These are phyloP conservation scores for Odocoileus virginianus DNA, from an alignment of 2,113 vertebrate genomes.

Conservation along the genomic window DNA sequence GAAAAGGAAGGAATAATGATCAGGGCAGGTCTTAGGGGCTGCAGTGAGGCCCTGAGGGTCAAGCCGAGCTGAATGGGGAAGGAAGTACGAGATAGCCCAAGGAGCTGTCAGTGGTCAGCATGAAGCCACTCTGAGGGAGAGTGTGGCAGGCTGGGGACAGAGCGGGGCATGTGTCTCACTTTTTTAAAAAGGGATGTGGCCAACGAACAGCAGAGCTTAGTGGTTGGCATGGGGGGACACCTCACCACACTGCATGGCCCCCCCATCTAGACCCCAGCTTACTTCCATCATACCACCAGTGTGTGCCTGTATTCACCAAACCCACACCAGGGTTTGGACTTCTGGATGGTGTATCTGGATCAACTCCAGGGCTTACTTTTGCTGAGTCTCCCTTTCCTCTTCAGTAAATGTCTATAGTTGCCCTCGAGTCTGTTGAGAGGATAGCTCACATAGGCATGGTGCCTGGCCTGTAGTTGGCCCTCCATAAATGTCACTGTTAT, in stretches of 20 bases:
- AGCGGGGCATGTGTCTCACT: not conserved
- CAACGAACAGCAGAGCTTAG: not conserved
- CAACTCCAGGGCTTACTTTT: not conserved
- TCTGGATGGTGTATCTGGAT: not conserved
- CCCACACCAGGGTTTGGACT: not conserved
- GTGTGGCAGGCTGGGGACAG: not conserved
- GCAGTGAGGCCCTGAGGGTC: not conserved
- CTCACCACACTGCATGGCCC: not conserved
- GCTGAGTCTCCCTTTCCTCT: not conserved
- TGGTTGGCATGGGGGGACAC: not conserved
- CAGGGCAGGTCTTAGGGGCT: not conserved
- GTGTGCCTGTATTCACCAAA: fast-evolving
- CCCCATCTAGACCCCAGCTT: not conserved
- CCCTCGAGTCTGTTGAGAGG: not conserved
- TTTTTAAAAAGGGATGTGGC: not conserved
- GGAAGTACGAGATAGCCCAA: not conserved
- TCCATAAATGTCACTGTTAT: not conserved
- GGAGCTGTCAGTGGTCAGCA: not conserved
- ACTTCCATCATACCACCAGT: not conserved
- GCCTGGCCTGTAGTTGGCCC: not conserved
- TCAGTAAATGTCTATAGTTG: not conserved
- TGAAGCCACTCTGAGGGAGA: not conserved
- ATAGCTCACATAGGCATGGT: not conserved
- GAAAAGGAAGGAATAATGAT: not conserved
- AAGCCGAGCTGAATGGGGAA: not conserved